Percentiles rank a stretch among this genome's conserved stretches.
Conservation (phyloP, 2,797 vertebrate genomes). For the Channallabes apus region DNA sequence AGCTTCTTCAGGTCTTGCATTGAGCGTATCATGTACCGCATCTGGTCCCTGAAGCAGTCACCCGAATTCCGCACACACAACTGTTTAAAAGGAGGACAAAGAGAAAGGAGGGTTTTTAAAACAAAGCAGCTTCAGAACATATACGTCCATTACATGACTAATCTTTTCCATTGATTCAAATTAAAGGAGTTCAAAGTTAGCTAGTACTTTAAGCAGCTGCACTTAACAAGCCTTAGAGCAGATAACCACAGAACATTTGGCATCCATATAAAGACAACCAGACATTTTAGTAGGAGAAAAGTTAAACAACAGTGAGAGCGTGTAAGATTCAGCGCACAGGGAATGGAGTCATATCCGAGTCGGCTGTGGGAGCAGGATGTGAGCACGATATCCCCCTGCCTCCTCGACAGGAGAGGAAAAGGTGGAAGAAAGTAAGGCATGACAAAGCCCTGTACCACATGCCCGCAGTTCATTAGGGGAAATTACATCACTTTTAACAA, state of each 20-base stretch:
- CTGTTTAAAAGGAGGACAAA: constrained; percentile 64
- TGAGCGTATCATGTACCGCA: constrained; percentile 79
- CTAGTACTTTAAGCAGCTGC: constrained; percentile 26
- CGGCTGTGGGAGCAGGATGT: constrained; percentile 62
- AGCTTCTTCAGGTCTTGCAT: constrained; percentile 78
- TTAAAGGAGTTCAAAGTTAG: constrained; percentile 29
- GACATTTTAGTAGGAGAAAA: constrained; percentile 31
- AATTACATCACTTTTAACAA: constrained; percentile 63
- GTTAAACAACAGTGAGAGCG: constrained; percentile 9
- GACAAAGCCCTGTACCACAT: constrained; percentile 17
- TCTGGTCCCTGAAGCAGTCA: constrained; percentile 73
- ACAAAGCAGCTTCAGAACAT: constrained; percentile 24
- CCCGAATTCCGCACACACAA: constrained; percentile 80
- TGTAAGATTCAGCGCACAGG: constrained; percentile 30
- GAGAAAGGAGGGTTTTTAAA: constrained; percentile 58
- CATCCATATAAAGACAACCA: constrained; percentile 23
- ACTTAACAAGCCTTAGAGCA: constrained; percentile 32
- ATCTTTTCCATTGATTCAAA: constrained; percentile 23
- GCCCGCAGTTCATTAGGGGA: constrained; percentile 55
- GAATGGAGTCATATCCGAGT: constrained; percentile 28
- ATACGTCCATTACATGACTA: not conserved
- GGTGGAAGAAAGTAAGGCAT: constrained; percentile 25
- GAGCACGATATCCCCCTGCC: constrained; percentile 54
- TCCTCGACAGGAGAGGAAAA: constrained; percentile 58
- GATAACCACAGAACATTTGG: constrained; percentile 36